Percentiles rank a stretch among this genome's conserved stretches.
Evolutionary conservation across 2,113 vertebrate genomes (phyloP).

Genomic region (Channa argus): DNA sequence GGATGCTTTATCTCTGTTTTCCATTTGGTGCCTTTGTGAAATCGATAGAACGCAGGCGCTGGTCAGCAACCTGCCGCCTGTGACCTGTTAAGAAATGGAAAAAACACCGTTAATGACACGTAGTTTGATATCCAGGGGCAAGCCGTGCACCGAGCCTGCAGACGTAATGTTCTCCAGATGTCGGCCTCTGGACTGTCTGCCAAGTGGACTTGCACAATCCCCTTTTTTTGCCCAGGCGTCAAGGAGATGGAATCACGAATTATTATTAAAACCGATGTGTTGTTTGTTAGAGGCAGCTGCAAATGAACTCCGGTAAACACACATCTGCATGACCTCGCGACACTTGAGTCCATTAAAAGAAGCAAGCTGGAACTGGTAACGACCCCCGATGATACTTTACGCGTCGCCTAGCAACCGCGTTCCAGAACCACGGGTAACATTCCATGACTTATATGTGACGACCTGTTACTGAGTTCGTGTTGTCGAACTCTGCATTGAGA

Average conservation of each 20-base stretch:
- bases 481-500: neutral
- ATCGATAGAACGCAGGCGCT: neutral
- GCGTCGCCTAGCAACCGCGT: conserved; percentile 46
- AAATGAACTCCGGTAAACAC: neutral
- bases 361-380: too few species aligned
- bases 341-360: too few species aligned
- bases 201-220: conserved; percentile 86
- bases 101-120: conserved; percentile 67
- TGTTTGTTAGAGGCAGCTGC: conserved; percentile 8
- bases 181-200: conserved; percentile 72
- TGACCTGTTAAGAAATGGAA: conserved; percentile 34
- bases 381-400: too few species aligned
- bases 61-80: conserved; percentile 23
- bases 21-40: neutral
- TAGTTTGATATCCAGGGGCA: conserved; percentile 76
- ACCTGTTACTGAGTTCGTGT: neutral
- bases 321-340: neutral
- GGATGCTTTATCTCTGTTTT: conserved; percentile 35
- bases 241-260: conserved; percentile 75
- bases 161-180: conserved; percentile 86
- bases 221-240: conserved; percentile 74
- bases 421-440: neutral
- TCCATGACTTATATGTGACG: neutral
- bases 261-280: conserved; percentile 55
- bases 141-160: conserved; percentile 68